A percentile compares a stretch with the other conserved stretches of the same genome.
These are phyloP conservation scores for Sebastolobus alascanus DNA, from an alignment of 2,797 vertebrate species.

Conservation along the genomic window DNA sequence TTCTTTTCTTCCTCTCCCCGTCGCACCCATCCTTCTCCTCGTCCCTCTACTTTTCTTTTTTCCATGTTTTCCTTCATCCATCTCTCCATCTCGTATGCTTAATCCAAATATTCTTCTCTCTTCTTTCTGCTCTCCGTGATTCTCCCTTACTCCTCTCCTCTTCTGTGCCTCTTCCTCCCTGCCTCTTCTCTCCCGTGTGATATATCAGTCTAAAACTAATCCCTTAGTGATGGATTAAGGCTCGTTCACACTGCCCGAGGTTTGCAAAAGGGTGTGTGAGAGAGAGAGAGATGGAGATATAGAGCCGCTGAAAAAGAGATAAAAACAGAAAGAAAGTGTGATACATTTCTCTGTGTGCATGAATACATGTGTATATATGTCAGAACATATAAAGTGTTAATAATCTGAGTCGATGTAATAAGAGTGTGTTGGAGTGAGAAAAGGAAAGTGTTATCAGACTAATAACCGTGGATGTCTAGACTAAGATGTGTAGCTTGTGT, in stretches of 20 bases:
- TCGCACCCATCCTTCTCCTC: not conserved
- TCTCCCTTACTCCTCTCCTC: not conserved
- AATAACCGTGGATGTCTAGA: not conserved
- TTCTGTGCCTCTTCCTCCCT: not conserved
- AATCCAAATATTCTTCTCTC: not conserved
- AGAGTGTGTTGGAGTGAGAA: not conserved
- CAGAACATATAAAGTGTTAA: not conserved
- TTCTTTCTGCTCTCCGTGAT: not conserved
- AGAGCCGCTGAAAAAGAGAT: not conserved
- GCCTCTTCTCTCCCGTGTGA: slow-evolving; percentile 6
- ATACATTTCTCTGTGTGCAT: not conserved
- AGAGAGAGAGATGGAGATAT: not conserved
- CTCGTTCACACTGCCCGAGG: slow-evolving; percentile 37
- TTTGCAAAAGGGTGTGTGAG: slow-evolving; percentile 21
- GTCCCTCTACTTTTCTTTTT: not conserved
- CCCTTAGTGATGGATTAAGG: slow-evolving; percentile 56
- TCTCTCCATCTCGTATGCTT: no score
- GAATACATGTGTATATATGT: not conserved
- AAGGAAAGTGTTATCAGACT: not conserved
- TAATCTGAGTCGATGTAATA: not conserved
- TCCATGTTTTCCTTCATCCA: not conserved
- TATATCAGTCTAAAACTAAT: slow-evolving; percentile 53
- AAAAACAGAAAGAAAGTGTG: not conserved
- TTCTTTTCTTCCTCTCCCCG: not conserved
- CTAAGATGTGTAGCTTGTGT: not conserved